A percentile compares a stretch with the other conserved stretches of the same genome.
Evolutionary conservation across 2,113 vertebrate genomes (phyloP).

Genomic region (Bettongia penicillata): DNA sequence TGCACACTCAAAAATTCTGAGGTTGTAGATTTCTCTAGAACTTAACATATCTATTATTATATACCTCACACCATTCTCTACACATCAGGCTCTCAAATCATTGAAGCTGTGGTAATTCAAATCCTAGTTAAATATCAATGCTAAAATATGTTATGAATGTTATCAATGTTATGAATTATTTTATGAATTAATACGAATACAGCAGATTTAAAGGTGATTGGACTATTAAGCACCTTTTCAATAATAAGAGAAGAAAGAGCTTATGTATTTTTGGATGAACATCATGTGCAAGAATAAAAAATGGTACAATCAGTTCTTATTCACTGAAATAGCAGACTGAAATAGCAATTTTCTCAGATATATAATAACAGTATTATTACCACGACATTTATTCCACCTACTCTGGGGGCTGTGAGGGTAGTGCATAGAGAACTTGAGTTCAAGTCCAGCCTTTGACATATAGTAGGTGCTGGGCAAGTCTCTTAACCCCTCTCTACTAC

Average conservation of each 20-base stretch:
- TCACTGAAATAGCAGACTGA: not conserved
- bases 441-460: not conserved
- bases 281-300: slow-evolving; percentile 39
- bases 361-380: not conserved
- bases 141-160: not conserved
- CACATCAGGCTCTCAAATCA: not conserved
- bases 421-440: not conserved
- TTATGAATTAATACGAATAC: not conserved
- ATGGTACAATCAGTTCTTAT: not conserved
- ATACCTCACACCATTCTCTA: not conserved
- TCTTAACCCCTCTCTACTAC: not conserved
- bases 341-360: not conserved
- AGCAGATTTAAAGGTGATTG: not conserved
- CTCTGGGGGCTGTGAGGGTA: not conserved
- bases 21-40: not conserved
- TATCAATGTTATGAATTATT: not conserved
- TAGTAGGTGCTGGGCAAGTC: not conserved
- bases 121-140: not conserved
- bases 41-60: not conserved
- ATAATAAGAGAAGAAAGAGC: not conserved
- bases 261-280: not conserved
- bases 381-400: not conserved
- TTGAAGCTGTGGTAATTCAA: not conserved
- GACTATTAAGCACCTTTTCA: not conserved
- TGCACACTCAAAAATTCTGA: slow-evolving; percentile 15